A percentile compares a stretch with the other conserved stretches of the same genome.
These are phyloP conservation scores for Pseudomugil gertrudae DNA, from an alignment of 2,797 vertebrate genomes.

Conservation along the genomic window DNA sequence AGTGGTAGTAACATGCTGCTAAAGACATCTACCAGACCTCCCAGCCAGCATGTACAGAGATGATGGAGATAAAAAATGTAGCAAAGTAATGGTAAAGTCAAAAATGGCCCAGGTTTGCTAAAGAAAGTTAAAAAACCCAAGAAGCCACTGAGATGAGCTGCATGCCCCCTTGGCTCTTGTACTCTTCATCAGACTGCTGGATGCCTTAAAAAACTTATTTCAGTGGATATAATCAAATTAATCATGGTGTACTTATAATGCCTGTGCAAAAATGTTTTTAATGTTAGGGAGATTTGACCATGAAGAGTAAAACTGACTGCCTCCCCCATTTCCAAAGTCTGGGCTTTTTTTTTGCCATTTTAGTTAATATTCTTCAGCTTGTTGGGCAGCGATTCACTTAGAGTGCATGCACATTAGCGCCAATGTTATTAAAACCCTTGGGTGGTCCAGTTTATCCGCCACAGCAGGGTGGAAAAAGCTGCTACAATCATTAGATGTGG, in stretches of 20 bases:
- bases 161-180: background rate
- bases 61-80: background rate
- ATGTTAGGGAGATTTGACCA: conserved; percentile 7
- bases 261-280: conserved; percentile 12
- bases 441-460: conserved; percentile 56
- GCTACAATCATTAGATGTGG: conserved; percentile 41
- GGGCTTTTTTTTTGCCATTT: conserved; percentile 30
- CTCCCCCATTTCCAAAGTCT: conserved; percentile 32
- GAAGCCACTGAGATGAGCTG: background rate
- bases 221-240: conserved; percentile 4
- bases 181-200: background rate
- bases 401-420: conserved; percentile 16
- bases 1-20: background rate
- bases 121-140: background rate
- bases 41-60: background rate
- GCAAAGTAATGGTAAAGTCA: background rate
- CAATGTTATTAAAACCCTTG: conserved; percentile 45
- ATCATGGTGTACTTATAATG: conserved; percentile 6
- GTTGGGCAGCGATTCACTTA: conserved; percentile 12
- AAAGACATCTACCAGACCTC: background rate
- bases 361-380: conserved; percentile 31
- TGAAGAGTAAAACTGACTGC: conserved; percentile 10
- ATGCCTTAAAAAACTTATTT: background rate
- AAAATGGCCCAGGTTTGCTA: background rate
- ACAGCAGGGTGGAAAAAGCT: conserved; percentile 40